These are phyloP conservation scores for Apis florea DNA, from an alignment of 1,140 invertebrate genomes.

Conservation along the genomic window DNA sequence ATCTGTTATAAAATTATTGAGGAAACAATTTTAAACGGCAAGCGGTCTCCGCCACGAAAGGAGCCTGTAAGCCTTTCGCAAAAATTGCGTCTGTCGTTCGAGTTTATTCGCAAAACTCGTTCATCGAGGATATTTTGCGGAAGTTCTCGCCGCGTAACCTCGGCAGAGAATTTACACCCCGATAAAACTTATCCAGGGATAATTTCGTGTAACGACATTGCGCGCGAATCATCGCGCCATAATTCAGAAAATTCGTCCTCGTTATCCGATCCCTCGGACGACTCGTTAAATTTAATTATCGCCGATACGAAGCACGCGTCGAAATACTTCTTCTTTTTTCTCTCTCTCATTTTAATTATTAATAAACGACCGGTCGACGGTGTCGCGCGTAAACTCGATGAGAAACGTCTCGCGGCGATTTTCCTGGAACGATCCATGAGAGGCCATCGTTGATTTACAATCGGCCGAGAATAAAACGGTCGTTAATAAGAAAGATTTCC, in stretches of 20 bases:
- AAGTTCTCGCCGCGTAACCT: conserved; percentile 1
- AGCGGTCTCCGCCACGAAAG: too few species aligned
- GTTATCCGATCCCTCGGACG: conserved; percentile 25
- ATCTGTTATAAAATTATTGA: too few species aligned
- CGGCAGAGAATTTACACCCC: conserved; percentile 21
- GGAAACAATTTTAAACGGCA: too few species aligned
- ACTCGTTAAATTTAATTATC: conserved; percentile 51
- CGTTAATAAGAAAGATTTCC: conserved; percentile 56
- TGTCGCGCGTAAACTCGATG: conserved; percentile 34
- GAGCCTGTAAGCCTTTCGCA: too few species aligned
- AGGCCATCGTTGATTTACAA: conserved; percentile 32
- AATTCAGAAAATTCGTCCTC: conserved; percentile 47
- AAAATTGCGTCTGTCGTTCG: too few species aligned
- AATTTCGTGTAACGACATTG: background rate
- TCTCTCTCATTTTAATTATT: conserved; percentile 42
- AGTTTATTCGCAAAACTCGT: background rate
- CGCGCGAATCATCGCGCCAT: background rate
- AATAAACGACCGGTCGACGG: conserved; percentile 15
- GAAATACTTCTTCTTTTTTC: too few species aligned
- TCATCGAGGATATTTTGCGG: conserved; percentile 28
- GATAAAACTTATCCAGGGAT: conserved; percentile 38
- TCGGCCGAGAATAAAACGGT: conserved; percentile 40
- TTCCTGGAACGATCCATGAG: conserved; percentile 42
- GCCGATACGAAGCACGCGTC: background rate
- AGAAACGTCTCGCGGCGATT: conserved; percentile 12